Conservation (phyloP, 1,140 invertebrate species). For the Drosophila kepulauana region DNA sequence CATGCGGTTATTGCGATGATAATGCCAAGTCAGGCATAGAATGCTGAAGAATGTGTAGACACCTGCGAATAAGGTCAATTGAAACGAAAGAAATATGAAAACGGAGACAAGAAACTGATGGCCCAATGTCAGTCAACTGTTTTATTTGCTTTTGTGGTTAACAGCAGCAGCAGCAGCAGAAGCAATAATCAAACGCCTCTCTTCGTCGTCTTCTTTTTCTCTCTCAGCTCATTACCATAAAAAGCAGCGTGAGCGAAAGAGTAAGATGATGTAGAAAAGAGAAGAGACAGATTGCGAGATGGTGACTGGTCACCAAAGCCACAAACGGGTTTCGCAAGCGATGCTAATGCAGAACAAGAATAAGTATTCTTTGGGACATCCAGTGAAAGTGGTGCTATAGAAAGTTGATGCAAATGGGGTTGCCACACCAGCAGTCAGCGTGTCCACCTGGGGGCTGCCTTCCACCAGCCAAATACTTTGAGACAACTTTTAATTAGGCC, state of each 20-base stretch:
- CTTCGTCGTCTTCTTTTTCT: not conserved
- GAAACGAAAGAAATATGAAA: conserved; percentile 49
- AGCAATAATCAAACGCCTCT: conserved; percentile 45
- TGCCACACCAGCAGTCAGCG: not conserved
- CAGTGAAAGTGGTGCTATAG: conserved; percentile 81
- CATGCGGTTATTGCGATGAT: conserved; percentile 2
- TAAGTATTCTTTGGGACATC: conserved; percentile 50
- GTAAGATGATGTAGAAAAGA: conserved; percentile 21
- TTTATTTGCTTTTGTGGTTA: conserved; percentile 73
- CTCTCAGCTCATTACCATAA: conserved; percentile 41
- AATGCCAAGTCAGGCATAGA: conserved; percentile 15
- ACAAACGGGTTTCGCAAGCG: conserved; percentile 51
- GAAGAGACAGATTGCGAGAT: conserved; percentile 8
- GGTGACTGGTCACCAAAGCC: conserved; percentile 51
- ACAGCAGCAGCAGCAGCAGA: conserved; percentile 48
- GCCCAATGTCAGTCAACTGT: conserved; percentile 58
- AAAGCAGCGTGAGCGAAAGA: conserved; percentile 21
- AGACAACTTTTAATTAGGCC: conserved; percentile 73
- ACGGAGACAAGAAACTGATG: conserved; percentile 36
- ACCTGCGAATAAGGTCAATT: conserved; percentile 72
- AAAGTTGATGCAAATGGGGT: conserved; percentile 61
- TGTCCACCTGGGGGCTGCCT: conserved; percentile 22
- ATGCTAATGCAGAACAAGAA: conserved; percentile 76
- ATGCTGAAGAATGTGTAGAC: conserved; percentile 35
- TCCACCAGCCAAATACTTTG: conserved; percentile 7